Conservation (phyloP, 2,113 vertebrate genomes). For the Caloenas nicobarica region DNA sequence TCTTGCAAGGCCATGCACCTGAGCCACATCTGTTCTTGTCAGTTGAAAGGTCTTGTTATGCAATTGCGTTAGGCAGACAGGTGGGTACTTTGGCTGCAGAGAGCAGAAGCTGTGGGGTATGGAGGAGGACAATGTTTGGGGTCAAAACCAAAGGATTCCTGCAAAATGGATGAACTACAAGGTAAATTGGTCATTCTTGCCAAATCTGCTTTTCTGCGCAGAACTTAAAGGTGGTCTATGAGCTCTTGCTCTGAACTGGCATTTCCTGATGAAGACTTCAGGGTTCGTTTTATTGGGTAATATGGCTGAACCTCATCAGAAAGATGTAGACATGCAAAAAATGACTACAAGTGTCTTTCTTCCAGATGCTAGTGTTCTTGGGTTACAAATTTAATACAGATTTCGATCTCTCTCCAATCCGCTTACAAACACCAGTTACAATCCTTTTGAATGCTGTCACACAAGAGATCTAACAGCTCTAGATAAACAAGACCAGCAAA, state of each 20-base stretch:
- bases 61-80: neutral
- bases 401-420: neutral
- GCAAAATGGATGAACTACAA: neutral
- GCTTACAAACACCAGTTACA: neutral
- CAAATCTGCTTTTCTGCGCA: neutral
- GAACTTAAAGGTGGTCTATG: neutral
- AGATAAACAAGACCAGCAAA: neutral
- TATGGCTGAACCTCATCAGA: neutral
- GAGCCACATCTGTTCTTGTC: neutral
- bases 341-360: neutral
- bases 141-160: slow-evolving; percentile 11
- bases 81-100: neutral
- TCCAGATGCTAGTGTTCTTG: neutral
- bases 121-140: neutral
- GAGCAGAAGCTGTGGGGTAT: neutral
- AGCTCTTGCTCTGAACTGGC: neutral
- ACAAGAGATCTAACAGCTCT: neutral
- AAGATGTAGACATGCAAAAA: neutral
- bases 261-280: neutral
- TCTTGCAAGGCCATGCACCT: neutral
- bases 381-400: neutral
- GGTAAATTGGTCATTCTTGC: neutral
- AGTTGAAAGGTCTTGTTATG: neutral
- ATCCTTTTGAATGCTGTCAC: neutral
- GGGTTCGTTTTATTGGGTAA: neutral